Evolutionary conservation across 2,888 invertebrate species (phyloP).

Genomic region (Tupiocoris notatus): DNA sequence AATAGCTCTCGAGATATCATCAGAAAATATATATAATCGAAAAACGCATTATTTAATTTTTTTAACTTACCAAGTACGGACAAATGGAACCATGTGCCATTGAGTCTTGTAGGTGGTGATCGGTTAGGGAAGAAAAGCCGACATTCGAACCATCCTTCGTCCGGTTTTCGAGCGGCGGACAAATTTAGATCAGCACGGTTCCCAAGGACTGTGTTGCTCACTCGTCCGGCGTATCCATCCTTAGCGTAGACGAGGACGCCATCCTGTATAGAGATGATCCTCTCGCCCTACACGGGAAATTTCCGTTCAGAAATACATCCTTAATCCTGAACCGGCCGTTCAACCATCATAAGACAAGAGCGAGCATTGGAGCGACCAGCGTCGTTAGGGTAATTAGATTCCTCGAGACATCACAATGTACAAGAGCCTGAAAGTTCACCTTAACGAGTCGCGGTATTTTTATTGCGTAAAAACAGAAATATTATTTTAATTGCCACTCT

Average conservation of each 20-base stretch:
- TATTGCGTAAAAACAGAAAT: too few species aligned
- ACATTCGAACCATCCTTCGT: conserved; percentile 91
- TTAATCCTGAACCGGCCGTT: neutral
- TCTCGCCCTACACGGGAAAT: conserved; percentile 66
- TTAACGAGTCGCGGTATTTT: too few species aligned
- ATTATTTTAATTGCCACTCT: too few species aligned
- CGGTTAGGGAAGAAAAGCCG: conserved; percentile 83
- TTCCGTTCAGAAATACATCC: neutral
- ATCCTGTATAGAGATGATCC: conserved; percentile 79
- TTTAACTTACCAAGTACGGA: conserved; percentile 79
- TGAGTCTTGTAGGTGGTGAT: conserved; percentile 77
- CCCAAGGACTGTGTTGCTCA: conserved; percentile 63
- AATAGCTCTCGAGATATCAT: too few species aligned
- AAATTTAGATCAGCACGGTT: conserved; percentile 59
- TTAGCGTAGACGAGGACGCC: conserved; percentile 66
- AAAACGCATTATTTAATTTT: too few species aligned
- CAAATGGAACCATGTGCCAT: conserved; percentile 87
- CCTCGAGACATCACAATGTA: too few species aligned
- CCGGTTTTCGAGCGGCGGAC: conserved; percentile 70
- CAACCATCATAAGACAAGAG: too few species aligned
- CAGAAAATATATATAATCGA: too few species aligned
- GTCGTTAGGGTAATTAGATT: too few species aligned
- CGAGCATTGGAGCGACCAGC: too few species aligned
- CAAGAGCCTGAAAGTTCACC: too few species aligned
- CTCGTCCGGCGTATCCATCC: conserved; percentile 70